Evolutionary conservation across 53 echinoderm and acorn worm genomes (phyloP).

Genomic region (Holothuria leucospilota): DNA sequence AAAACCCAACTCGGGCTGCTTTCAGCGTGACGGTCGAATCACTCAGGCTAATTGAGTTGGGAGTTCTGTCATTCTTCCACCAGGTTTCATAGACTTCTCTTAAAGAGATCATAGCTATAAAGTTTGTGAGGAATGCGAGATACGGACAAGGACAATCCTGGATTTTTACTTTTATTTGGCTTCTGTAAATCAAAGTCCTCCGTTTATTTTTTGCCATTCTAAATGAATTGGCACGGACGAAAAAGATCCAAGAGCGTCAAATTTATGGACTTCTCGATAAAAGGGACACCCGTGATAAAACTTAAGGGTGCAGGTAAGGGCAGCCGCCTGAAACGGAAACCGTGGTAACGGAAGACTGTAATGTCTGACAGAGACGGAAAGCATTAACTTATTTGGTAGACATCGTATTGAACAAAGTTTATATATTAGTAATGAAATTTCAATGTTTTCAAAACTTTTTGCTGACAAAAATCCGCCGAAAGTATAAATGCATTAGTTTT

Average conservation of each 20-base stretch:
- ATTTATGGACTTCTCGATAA: constrained; percentile 13
- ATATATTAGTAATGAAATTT: no score
- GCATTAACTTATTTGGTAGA: no score
- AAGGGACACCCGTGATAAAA: constrained; percentile 2
- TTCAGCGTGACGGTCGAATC: constrained; percentile 35
- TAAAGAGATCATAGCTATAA: constrained; percentile 38
- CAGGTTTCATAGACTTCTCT: constrained; percentile 24
- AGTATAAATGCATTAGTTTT: no score
- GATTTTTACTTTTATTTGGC: no score
- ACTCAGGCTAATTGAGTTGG: constrained; percentile 41
- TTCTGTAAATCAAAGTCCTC: constrained; percentile 46
- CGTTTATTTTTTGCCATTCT: constrained; percentile 36
- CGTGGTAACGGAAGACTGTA: no score
- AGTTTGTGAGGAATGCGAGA: not conserved
- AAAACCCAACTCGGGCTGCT: not conserved
- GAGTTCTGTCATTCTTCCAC: constrained; percentile 14
- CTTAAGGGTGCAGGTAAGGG: not conserved
- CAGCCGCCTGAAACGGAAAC: no score
- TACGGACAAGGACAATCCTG: constrained; percentile 13
- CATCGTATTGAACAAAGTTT: no score
- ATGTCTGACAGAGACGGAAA: no score
- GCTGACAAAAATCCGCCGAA: no score
- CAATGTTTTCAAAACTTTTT: no score
- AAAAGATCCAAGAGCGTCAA: constrained; percentile 18
- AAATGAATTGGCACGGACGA: constrained; percentile 2